phyloP scores from a whole-genome alignment of 2,888 invertebrate species.

The Cancer borealis region DNA sequence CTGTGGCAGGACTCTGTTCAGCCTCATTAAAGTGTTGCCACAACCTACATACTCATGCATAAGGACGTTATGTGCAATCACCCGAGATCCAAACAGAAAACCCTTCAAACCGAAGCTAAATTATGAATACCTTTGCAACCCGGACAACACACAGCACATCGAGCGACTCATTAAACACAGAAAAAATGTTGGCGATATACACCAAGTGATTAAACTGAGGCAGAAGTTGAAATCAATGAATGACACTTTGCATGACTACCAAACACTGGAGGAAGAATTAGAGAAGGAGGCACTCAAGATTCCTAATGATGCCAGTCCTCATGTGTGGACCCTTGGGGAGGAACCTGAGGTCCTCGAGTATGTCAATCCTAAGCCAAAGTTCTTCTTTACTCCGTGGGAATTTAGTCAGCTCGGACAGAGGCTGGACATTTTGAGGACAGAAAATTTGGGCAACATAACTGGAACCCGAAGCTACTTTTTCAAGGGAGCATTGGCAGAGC shows the following conservation, averaged over 20 bases:
- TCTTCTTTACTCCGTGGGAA: constrained; percentile 59
- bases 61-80: constrained; percentile 10
- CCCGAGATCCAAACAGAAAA: not conserved
- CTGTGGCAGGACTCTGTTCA: not conserved
- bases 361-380: constrained; percentile 66
- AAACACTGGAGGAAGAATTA: constrained; percentile 34
- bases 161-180: constrained; percentile 55
- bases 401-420: constrained; percentile 56
- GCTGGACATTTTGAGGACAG: constrained; percentile 61
- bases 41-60: constrained; percentile 10
- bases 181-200: constrained; percentile 64
- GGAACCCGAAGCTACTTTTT: constrained; percentile 68
- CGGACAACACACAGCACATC: constrained; percentile 52
- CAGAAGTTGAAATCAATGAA: constrained; percentile 15
- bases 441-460: constrained; percentile 66
- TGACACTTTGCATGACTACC: not conserved
- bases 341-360: constrained; percentile 62
- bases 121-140: constrained; percentile 70
- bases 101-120: constrained; percentile 46
- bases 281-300: constrained; percentile 55
- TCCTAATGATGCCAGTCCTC: constrained; percentile 71
- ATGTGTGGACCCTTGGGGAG: constrained; percentile 66
- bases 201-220: constrained; percentile 53
- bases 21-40: not conserved
- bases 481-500: constrained; percentile 59